These are phyloP conservation scores for Bothrops jararaca DNA, from an alignment of 2,113 vertebrate species.

Conservation along the genomic window DNA sequence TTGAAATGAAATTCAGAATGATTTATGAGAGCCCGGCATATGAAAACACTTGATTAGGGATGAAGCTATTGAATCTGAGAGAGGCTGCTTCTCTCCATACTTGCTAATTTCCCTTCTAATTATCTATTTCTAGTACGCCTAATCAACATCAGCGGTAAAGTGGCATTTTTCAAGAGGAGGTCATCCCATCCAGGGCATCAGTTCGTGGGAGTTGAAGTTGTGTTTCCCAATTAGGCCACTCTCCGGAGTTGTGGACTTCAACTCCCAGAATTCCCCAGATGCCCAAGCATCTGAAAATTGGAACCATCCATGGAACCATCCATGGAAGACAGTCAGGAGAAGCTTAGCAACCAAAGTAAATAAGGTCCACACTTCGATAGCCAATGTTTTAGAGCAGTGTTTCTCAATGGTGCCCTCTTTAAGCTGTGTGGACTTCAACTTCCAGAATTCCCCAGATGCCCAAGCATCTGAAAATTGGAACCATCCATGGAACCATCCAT, in stretches of 20 bases:
- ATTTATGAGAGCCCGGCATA: background rate
- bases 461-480: background rate
- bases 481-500: too few species aligned
- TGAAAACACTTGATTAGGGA: slow-evolving; percentile 17
- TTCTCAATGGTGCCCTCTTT: too few species aligned
- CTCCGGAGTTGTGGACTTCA: background rate
- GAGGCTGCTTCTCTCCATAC: background rate
- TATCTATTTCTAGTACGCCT: background rate
- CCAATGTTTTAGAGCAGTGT: too few species aligned
- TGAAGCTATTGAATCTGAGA: slow-evolving; percentile 8
- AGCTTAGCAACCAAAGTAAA: too few species aligned
- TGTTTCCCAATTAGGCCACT: background rate
- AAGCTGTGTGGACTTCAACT: background rate
- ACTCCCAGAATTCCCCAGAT: background rate
- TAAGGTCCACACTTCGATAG: too few species aligned
- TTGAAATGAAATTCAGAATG: slow-evolving; percentile 11
- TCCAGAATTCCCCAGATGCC: background rate
- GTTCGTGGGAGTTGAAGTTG: background rate
- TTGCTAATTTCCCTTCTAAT: background rate
- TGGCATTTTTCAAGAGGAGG: background rate
- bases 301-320: too few species aligned
- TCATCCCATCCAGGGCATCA: background rate
- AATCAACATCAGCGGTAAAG: slow-evolving; percentile 2
- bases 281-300: too few species aligned
- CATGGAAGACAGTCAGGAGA: too few species aligned